Evolutionary conservation across 2,888 invertebrate genomes (phyloP), one percentile per base, ranked within the genome.

Genomic region (Litoditis marina): DNA sequence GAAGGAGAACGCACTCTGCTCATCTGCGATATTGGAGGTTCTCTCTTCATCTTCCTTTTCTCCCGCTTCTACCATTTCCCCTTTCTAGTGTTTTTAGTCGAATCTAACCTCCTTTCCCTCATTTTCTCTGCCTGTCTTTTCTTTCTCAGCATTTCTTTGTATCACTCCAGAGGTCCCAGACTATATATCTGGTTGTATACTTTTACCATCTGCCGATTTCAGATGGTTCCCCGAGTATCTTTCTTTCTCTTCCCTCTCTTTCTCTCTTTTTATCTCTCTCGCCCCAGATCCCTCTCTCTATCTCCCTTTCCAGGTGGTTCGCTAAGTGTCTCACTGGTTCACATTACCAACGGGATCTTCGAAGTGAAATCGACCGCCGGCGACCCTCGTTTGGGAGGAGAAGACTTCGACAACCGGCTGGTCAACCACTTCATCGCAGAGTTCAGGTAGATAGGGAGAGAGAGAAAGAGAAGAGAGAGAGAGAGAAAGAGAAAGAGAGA

Each of bases 351-450:
- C 30, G 69, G 63, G 50, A 63, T 66, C 28, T 72, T 68, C 56
- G 68, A 72, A 64, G 72, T 72, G 27, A 61, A 56, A 30, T 66
- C 78, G n/a, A 79, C 91, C 90, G 86, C 92, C 91, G 84, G 92
- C 91, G 79, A 86, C 91, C 69, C 88, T 89, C 59, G 77, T 59
- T 63, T 78, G 6, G 77, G 77, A 42, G 81, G 79, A 28, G 72
- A 82, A 61, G 65, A 65, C 49, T 62, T 62, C 31, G 62, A 65
- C 36, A 56, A 62, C 13, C 57, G 84, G 22, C 72, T 85, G 76
- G 83, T 85, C 19, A 71, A 79, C 42, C 83, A 84, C 68, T 84
- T 85, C 65, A 71, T 80, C 32, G 72, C 81, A n/a, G 85, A 85
- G 68, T 85, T 85, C 74, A 70, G 74, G 70, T 82, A 85, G 60